These are phyloP conservation scores for Axinella damicornis DNA, from an alignment of 37 sponge, comb jelly and placozoan genomes.

Conservation along the genomic window DNA sequence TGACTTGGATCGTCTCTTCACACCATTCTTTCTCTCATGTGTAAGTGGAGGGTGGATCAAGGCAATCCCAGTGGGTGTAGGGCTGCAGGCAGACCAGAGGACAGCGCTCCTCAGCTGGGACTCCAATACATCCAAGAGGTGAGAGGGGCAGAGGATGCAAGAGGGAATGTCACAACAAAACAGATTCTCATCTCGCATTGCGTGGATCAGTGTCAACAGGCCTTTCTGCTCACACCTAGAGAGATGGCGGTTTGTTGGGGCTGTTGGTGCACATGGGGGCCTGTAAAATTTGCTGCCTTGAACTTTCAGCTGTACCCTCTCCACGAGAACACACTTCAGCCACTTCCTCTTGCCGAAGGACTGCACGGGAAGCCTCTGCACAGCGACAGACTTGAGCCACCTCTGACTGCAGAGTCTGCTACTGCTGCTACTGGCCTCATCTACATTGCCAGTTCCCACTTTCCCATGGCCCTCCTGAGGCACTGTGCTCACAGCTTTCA, in stretches of 20 bases:
- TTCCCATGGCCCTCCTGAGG: background rate
- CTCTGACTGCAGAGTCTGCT: background rate
- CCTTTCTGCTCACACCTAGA: slow-evolving; percentile 30
- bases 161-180: slow-evolving; percentile 37
- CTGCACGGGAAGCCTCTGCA: too few relatives aligned
- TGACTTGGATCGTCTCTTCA: too few relatives aligned
- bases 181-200: slow-evolving; percentile 27
- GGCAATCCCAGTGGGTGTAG: slow-evolving; percentile 29
- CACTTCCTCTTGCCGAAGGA: slow-evolving; percentile 4
- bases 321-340: slow-evolving; percentile 8
- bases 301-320: background rate
- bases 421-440: background rate
- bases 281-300: background rate
- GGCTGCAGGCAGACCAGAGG: background rate
- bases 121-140: slow-evolving; percentile 6
- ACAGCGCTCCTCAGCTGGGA: slow-evolving; percentile 16
- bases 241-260: slow-evolving; percentile 14
- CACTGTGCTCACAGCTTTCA: background rate
- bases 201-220: slow-evolving; percentile 18
- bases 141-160: background rate
- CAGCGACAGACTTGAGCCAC: too few relatives aligned
- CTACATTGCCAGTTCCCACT: background rate
- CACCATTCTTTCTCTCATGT: background rate
- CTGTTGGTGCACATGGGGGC: too few relatives aligned
- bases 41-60: background rate